phyloP scores from a whole-genome alignment of 2,797 vertebrate genomes.

The Adelosebastes latens region DNA sequence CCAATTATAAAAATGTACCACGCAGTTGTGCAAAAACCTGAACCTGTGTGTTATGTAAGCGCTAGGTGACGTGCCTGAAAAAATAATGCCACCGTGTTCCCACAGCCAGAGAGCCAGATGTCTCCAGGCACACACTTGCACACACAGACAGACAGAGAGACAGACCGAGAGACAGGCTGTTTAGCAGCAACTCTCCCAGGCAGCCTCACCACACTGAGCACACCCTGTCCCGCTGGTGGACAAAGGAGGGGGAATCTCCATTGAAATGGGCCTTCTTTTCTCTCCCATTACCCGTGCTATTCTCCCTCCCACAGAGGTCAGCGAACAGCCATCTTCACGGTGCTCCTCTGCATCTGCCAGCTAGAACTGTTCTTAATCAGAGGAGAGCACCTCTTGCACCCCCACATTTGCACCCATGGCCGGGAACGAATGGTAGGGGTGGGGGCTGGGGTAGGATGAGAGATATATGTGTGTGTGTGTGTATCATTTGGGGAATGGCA shows the following conservation, averaged over 20 bases:
- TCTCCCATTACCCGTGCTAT: slow-evolving; percentile 52
- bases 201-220: slow-evolving; percentile 49
- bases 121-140: slow-evolving; percentile 29
- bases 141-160: not conserved
- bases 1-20: not conserved
- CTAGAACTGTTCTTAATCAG: slow-evolving; percentile 72
- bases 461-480: slow-evolving; percentile 20
- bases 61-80: slow-evolving; percentile 18
- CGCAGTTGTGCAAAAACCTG: not conserved
- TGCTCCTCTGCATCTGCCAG: slow-evolving; percentile 66
- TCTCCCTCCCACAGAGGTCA: slow-evolving; percentile 79
- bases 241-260: slow-evolving; percentile 58
- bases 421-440: slow-evolving; percentile 18
- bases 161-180: slow-evolving; percentile 44
- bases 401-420: slow-evolving; percentile 37
- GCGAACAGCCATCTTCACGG: slow-evolving; percentile 58
- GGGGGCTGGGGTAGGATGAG: not conserved
- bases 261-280: slow-evolving; percentile 64
- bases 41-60: slow-evolving; percentile 29
- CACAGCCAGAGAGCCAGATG: slow-evolving; percentile 52
- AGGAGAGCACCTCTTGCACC: slow-evolving; percentile 40
- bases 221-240: slow-evolving; percentile 63
- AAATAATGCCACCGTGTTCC: slow-evolving; percentile 38
- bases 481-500: not conserved
- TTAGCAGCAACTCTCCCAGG: slow-evolving; percentile 56